Conservation (phyloP, 2,113 vertebrate species). For the Aphelocoma coerulescens region DNA sequence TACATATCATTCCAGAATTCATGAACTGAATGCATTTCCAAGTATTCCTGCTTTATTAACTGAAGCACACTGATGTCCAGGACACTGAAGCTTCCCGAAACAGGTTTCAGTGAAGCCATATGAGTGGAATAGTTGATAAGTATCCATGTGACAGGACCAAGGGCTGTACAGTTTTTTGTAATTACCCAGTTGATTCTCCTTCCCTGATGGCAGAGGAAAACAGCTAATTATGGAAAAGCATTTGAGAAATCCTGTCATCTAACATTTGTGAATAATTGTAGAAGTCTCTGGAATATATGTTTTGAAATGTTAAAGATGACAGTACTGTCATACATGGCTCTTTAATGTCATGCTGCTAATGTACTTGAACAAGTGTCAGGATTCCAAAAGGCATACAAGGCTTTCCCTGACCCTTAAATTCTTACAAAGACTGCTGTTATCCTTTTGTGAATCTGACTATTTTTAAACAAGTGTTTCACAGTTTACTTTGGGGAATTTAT, state of each 20-base stretch:
- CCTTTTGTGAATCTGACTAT: neutral
- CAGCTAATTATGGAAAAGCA: neutral
- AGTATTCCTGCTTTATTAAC: neutral
- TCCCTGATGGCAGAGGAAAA: neutral
- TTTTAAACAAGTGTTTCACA: neutral
- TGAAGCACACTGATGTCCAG: neutral
- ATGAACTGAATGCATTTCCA: neutral
- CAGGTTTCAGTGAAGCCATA: neutral
- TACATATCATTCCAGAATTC: neutral
- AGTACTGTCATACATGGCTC: neutral
- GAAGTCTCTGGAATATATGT: neutral
- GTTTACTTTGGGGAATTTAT: neutral
- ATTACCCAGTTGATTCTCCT: neutral
- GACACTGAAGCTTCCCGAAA: neutral
- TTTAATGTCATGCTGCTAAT: neutral
- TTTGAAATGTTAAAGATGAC: neutral
- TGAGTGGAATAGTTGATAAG: neutral
- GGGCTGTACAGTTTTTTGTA: too few relatives aligned
- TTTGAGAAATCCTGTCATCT: neutral
- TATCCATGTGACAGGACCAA: neutral
- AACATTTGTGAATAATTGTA: neutral
- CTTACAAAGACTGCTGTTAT: neutral
- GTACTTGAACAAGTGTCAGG: neutral
- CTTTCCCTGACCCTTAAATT: neutral
- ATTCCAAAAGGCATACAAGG: neutral